phyloP scores from a whole-genome alignment of 2,113 vertebrate genomes.

The Taxidea taxus region DNA sequence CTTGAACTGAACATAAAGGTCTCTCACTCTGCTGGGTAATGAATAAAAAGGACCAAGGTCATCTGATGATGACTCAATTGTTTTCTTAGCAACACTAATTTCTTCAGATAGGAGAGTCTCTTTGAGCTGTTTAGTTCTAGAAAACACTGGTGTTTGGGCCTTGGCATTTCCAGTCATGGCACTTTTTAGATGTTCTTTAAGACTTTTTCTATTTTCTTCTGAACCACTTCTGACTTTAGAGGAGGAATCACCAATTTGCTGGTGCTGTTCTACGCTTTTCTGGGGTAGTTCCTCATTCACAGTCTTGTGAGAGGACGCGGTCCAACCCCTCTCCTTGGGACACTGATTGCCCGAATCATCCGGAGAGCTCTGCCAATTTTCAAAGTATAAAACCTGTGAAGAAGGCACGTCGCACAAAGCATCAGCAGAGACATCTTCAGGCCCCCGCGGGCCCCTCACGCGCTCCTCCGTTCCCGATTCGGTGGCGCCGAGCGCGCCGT shows the following conservation, averaged over 20 bases:
- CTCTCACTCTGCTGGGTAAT: constrained; percentile 94
- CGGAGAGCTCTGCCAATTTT: constrained; percentile 41
- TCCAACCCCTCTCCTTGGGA: neutral
- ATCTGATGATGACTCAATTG: constrained; percentile 81
- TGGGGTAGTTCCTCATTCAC: neutral
- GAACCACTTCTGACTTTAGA: neutral
- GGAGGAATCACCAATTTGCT: neutral
- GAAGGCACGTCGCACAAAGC: constrained; percentile 84
- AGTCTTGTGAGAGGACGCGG: neutral
- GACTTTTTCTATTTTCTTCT: constrained; percentile 80
- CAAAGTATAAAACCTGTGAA: constrained; percentile 84
- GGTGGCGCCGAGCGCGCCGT: neutral
- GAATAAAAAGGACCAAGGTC: constrained; percentile 97
- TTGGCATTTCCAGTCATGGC: constrained; percentile 92
- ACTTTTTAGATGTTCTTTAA: constrained; percentile 91
- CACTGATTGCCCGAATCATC: neutral
- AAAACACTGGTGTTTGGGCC: constrained; percentile 80
- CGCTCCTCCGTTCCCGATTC: neutral
- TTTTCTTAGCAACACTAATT: constrained; percentile 87
- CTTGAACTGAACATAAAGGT: constrained; percentile 87
- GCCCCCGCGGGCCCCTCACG: neutral
- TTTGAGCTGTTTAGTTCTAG: constrained; percentile 86
- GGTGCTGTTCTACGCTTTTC: neutral
- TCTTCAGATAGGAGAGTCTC: constrained; percentile 89
- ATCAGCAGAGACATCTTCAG: neutral